phyloP scores from a whole-genome alignment of 2,797 vertebrate genomes.

The Dendrocincla tyrannina region DNA sequence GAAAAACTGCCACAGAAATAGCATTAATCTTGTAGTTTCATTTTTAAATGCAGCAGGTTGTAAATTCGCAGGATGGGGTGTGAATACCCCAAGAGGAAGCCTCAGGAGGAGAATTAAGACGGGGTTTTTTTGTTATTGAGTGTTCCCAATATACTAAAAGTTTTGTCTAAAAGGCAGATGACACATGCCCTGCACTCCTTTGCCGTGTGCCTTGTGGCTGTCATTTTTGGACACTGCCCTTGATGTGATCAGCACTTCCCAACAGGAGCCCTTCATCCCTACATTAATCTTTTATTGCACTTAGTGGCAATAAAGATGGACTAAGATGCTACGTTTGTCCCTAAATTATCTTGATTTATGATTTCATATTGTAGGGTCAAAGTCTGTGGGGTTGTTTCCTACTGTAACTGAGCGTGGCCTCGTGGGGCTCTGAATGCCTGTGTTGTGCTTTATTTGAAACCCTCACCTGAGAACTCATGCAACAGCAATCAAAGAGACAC shows the following conservation, averaged over 20 bases:
- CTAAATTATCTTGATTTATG: not conserved
- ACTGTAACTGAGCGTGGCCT: not conserved
- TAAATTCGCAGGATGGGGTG: not conserved
- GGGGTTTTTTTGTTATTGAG: not conserved
- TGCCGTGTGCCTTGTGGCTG: not conserved
- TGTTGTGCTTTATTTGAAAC: not conserved
- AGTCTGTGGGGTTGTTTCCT: not conserved
- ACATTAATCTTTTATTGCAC: not conserved
- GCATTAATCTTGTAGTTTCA: not conserved
- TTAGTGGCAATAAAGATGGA: not conserved
- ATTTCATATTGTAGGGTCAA: not conserved
- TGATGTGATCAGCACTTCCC: not conserved
- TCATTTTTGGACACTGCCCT: not conserved
- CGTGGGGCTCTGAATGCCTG: not conserved
- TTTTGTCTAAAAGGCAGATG: not conserved
- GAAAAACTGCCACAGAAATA: not conserved
- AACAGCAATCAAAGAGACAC: not conserved
- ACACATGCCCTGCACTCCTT: not conserved
- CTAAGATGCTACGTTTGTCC: not conserved
- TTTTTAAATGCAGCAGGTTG: not conserved
- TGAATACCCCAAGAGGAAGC: not conserved
- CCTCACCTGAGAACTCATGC: not conserved
- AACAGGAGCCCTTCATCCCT: slow-evolving; percentile 4
- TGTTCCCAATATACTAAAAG: not conserved
- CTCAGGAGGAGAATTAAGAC: not conserved